Percentiles rank a stretch among this genome's conserved stretches.
Evolutionary conservation across 2,113 vertebrate genomes (phyloP).

Genomic region (Pygathrix nemaeus): DNA sequence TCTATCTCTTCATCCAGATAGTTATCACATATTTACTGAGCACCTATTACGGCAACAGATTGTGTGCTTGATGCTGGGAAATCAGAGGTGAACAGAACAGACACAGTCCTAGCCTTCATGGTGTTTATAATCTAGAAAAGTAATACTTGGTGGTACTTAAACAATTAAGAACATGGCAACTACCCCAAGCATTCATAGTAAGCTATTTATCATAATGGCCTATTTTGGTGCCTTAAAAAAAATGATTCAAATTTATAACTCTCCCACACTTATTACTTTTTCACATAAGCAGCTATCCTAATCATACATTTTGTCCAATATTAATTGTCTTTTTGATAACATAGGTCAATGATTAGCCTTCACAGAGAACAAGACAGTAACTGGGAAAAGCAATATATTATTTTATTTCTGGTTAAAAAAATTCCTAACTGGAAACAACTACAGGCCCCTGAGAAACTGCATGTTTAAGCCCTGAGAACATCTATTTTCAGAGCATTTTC

Average conservation of each 20-base stretch:
- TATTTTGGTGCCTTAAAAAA: neutral
- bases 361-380: neutral
- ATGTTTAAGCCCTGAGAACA: constrained; percentile 45
- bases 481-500: constrained; percentile 72
- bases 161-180: neutral
- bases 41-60: neutral
- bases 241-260: neutral
- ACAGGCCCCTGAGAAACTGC: constrained; percentile 57
- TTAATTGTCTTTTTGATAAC: constrained; percentile 22
- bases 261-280: neutral
- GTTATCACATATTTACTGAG: neutral
- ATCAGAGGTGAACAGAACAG: neutral
- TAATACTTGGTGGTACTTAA: neutral
- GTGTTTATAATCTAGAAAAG: neutral
- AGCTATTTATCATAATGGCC: neutral
- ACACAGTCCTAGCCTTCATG: neutral
- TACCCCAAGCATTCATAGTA: neutral
- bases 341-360: constrained; percentile 5
- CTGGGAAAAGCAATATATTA: neutral
- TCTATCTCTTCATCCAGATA: neutral
- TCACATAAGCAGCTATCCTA: neutral
- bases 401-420: constrained; percentile 57
- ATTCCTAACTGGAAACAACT: constrained; percentile 47
- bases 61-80: neutral
- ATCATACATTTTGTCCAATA: neutral